phyloP scores from a whole-genome alignment of 2,797 vertebrate species.

The Falco novaeseelandiae region DNA sequence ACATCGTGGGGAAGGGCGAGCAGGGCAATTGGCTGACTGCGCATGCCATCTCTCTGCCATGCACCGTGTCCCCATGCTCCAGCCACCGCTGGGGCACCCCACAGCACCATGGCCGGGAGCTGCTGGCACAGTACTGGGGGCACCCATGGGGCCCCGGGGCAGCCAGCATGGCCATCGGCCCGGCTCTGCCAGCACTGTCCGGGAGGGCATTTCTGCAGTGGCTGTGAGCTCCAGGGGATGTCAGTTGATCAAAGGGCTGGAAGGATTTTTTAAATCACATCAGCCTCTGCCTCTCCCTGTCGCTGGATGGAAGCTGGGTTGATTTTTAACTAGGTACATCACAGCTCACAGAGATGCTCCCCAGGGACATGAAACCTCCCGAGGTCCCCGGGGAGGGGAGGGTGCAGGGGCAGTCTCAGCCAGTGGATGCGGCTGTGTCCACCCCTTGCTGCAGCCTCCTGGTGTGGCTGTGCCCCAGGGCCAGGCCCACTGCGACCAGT shows the following conservation, averaged over 20 bases:
- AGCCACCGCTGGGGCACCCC: not conserved
- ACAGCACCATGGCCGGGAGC: accelerated
- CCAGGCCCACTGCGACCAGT: accelerated
- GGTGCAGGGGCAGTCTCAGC: not conserved
- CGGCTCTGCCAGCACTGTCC: not conserved
- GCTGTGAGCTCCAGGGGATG: not conserved
- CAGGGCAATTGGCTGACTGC: accelerated
- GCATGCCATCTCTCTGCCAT: accelerated
- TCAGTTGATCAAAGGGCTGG: not conserved
- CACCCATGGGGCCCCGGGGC: not conserved
- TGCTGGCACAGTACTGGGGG: accelerated
- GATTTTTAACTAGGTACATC: not conserved
- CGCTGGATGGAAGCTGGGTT: not conserved
- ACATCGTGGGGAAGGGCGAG: accelerated
- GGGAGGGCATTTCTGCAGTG: not conserved
- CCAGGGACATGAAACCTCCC: accelerated
- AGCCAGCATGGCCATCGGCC: accelerated
- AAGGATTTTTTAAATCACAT: not conserved
- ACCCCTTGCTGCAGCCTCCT: accelerated
- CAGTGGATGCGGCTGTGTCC: not conserved
- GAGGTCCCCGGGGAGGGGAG: not conserved
- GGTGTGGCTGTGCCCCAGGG: accelerated
- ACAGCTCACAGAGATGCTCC: not conserved
- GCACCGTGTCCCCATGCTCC: accelerated
- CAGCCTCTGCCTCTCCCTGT: not conserved